Evolutionary conservation across 1,140 invertebrate genomes (phyloP), one percentile per base, ranked within the genome.

Genomic region (Semibalanus balanoides): DNA sequence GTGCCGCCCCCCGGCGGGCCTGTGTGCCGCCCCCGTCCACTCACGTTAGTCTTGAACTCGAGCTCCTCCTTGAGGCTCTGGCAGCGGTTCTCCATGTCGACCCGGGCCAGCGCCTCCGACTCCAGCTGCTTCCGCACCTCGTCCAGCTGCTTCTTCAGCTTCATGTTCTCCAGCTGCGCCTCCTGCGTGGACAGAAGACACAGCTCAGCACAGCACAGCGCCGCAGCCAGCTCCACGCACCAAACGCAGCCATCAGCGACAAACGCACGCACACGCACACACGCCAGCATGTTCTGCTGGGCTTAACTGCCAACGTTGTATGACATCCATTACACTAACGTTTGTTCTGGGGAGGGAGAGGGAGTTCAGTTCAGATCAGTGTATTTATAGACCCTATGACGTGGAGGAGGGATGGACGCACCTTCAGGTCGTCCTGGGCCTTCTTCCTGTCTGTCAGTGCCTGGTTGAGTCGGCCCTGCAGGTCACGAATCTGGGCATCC

Each of bases 51-150:
- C 84, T 96, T 95, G 84, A 99, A 98, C 69, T 88, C 88, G 27
- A 97, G 86, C 81, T 98, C 95, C 83, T 99, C 97, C 78, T 91
- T 91, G 74, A 96, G 84, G 80, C 90, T 94, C 82, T 96, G 93
- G 77, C 97, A 88, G 74, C 91, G 89, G 82, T 98, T 99, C 85
- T 99, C 94, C 76, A 97, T 87, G 83, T 98, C 95, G 75, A 97
- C 92, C 77, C 95, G 88, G 74, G 90, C 89, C 76, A 98, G 83
- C 40, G 93, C 95, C 85, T 99, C 97, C 76, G 93, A 91, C 82
- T 98, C 96, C 25, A 98, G 83, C 80, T 92, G 89, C 82, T 93
- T 93, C 75, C 92, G 89, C 0, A 91, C 86, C 72, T 92, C 90
- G 0, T 91, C 90, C 75, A 96, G 85, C 77, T 92, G 87, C 75